Evolutionary conservation across 2,888 invertebrate genomes (phyloP), one percentile per base, ranked within the genome.

Genomic region (Cataglyphis albicans): DNA sequence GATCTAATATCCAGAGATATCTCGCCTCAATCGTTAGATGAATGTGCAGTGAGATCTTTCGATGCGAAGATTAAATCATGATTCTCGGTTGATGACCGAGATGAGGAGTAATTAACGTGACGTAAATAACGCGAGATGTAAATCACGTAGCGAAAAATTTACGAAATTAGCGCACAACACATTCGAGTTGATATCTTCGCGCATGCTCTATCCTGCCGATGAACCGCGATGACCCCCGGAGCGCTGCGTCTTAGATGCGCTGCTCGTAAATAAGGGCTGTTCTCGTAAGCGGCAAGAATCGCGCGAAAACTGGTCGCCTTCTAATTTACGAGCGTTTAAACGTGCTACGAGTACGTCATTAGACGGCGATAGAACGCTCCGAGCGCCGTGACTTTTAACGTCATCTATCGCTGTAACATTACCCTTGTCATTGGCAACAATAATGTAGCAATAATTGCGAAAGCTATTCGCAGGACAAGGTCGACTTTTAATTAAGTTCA

Each of bases 301-400:
- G 83, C 84, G 75, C 72, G 70, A 82, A 85, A 87, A 82, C 82
- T 81, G 65, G 84, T 84, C 70, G 73, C 81, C 84, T 78, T 25
- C 86, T 89, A 90, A 91, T 92, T 92, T 92, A 92, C 88, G 87
- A 88, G 73, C 87, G 75, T 80, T 83, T 81, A 78, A 41, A 83
- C 82, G 82, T 81, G 86, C 85, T 84, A 55, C 29, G 86, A 88
- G 86, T 86, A 84, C 85, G 84, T 85, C 89, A 88, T 91, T 91
- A 91, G 84, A 0, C 70, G 85, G 55, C 74, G 88, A 90, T 86
- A 86, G 85, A 81, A 68, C 29, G 48, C 57, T 25, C 70, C 61
- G 67, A 82, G 81, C 68, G 65, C 55, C 84, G 81, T 82, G 91
- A 88, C 86, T 81, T 86, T 87, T 80, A 82, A 83, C 75, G 72